Evolutionary conservation across 2,113 vertebrate species (phyloP).

Genomic region (Beaufortia kweichowensis): DNA sequence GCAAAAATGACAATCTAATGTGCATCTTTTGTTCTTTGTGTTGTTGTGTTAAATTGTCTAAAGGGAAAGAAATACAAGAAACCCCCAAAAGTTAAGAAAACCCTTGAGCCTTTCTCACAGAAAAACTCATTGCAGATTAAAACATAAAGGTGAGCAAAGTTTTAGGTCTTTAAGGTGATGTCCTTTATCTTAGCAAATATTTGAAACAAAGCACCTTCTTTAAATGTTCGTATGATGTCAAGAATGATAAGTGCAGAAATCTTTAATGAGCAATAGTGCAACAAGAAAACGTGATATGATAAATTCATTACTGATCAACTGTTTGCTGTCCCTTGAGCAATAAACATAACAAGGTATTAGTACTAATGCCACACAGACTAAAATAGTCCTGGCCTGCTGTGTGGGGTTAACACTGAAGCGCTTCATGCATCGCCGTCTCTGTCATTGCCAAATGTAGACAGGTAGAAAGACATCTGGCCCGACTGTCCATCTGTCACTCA

Average conservation of each 20-base stretch:
- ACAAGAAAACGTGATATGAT: neutral
- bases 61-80: no score
- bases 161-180: no score
- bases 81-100: no score
- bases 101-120: no score
- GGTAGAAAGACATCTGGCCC: slow-evolving; percentile 49
- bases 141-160: no score
- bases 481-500: slow-evolving; percentile 52
- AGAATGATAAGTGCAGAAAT: neutral
- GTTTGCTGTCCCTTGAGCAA: slow-evolving; percentile 31
- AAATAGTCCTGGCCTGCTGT: slow-evolving; percentile 50
- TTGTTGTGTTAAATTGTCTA: no score
- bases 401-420: neutral
- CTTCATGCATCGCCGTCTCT: neutral
- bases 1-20: no score
- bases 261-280: neutral
- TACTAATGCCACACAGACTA: slow-evolving; percentile 47
- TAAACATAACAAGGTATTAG: slow-evolving; percentile 56
- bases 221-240: neutral
- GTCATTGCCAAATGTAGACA: slow-evolving; percentile 50
- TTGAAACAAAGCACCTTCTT: neutral
- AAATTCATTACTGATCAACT: slow-evolving; percentile 34
- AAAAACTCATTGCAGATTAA: no score
- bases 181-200: no score
- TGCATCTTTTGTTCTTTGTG: no score